Conservation (phyloP, 2,888 invertebrate genomes). For the Sipha maydis region DNA sequence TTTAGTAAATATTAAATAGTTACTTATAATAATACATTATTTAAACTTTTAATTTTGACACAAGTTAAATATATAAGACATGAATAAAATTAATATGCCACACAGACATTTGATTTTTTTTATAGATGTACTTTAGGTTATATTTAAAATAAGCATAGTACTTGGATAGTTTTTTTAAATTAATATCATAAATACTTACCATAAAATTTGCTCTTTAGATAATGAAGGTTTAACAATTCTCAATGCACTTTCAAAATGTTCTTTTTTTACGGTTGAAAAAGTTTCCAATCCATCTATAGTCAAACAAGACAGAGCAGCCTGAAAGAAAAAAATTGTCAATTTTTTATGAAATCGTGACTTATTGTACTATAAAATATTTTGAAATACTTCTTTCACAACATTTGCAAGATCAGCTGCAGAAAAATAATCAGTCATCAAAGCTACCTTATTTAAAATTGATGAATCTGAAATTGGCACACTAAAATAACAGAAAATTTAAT, state of each 20-base stretch:
- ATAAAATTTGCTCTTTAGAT: conserved; percentile 67
- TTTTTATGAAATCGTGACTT: neutral
- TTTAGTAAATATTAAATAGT: neutral
- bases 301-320: conserved; percentile 74
- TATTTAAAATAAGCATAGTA: neutral
- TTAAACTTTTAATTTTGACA: neutral
- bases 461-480: conserved; percentile 69
- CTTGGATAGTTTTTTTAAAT: neutral
- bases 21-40: neutral
- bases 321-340: conserved; percentile 62
- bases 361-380: neutral
- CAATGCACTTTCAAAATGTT: conserved; percentile 69
- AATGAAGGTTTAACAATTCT: conserved; percentile 68
- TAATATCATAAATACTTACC: conserved; percentile 1
- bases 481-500: conserved; percentile 38
- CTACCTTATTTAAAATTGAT: conserved; percentile 69
- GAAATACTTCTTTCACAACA: conserved; percentile 72
- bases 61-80: too few relatives aligned
- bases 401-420: conserved; percentile 75
- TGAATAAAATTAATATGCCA: too few relatives aligned
- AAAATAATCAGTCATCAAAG: conserved; percentile 69
- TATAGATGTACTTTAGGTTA: neutral
- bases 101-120: too few relatives aligned
- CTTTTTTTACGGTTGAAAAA: conserved; percentile 65
- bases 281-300: conserved; percentile 68